Percentiles rank a stretch among this genome's conserved stretches.
Conservation (phyloP, 1,140 invertebrate species). For the Zaprionus nigranus region DNA sequence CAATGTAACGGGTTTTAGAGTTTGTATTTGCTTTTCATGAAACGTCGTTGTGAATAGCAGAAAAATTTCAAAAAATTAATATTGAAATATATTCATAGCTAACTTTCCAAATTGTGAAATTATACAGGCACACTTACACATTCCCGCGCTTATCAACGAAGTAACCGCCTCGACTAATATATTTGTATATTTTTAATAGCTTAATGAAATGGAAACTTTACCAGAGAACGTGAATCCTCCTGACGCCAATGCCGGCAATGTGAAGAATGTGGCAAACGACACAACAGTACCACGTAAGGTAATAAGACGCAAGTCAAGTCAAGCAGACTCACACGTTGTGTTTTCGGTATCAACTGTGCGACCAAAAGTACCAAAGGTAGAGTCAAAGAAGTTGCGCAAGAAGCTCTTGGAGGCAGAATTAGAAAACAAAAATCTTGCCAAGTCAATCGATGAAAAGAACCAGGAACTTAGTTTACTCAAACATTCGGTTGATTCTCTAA, state of each 20-base stretch:
- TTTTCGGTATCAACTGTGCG: conserved; percentile 35
- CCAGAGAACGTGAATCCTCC: neutral
- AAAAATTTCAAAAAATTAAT: conserved; percentile 37
- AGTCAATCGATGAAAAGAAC: conserved; percentile 84
- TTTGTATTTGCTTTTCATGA: conserved; percentile 31
- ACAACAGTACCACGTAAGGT: neutral
- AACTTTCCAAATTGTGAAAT: conserved; percentile 44
- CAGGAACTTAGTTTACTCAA: conserved; percentile 85
- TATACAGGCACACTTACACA: conserved; percentile 40
- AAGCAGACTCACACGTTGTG: conserved; percentile 44
- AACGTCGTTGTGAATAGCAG: conserved; percentile 27
- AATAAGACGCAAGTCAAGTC: conserved; percentile 35
- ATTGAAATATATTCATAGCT: conserved; percentile 22
- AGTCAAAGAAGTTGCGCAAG: conserved; percentile 64
- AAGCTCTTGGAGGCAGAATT: conserved; percentile 61
- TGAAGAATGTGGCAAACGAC: neutral
- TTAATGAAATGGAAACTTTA: conserved; percentile 31
- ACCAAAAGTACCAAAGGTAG: conserved; percentile 41
- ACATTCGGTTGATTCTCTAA: conserved; percentile 85
- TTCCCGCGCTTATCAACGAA: conserved; percentile 9
- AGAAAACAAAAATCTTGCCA: conserved; percentile 60
- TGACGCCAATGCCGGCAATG: neutral
- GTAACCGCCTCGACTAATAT: neutral
- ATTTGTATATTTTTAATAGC: conserved; percentile 35
- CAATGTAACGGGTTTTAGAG: conserved; percentile 1